Conservation (phyloP, 2,113 vertebrate species). For the Ictalurus punctatus region DNA sequence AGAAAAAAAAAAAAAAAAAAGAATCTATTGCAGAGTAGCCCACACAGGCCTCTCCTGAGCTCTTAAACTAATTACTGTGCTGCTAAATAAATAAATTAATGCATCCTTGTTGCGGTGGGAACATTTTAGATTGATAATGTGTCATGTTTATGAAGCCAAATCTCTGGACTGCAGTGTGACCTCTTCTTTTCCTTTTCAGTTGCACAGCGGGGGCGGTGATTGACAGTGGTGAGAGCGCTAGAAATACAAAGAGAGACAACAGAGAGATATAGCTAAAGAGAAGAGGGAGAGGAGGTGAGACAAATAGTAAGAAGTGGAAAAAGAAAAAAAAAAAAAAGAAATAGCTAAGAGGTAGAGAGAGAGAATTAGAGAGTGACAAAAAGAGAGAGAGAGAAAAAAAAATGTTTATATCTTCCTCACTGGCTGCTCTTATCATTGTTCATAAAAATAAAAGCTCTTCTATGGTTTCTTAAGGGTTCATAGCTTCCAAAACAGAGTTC, state of each 20-base stretch:
- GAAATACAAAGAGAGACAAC: constrained; percentile 11
- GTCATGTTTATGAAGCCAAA: constrained; percentile 22
- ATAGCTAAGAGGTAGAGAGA: not conserved
- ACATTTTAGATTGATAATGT: constrained; percentile 29
- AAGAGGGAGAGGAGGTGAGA: not conserved
- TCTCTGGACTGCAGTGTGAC: constrained; percentile 17
- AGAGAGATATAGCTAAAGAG: not conserved
- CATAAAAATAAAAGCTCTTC: not conserved
- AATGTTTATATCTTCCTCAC: not conserved
- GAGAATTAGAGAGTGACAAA: not conserved
- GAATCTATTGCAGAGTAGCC: not conserved
- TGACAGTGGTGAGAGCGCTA: constrained; percentile 1
- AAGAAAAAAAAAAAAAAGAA: not conserved
- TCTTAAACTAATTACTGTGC: constrained; percentile 30
- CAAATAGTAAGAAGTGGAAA: not conserved
- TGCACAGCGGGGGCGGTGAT: constrained; percentile 2
- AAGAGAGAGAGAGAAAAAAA: not conserved
- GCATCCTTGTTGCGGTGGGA: not conserved
- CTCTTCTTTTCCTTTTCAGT: constrained; percentile 17
- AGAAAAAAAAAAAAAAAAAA: not conserved
- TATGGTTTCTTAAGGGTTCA: not conserved
- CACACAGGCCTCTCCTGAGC: constrained; percentile 26
- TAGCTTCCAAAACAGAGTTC: not conserved
- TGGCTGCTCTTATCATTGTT: not conserved
- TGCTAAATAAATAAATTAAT: constrained; percentile 23